A percentile compares a stretch with the other conserved stretches of the same genome.
These are phyloP conservation scores for Microctonus hyperodae DNA, from an alignment of 2,888 invertebrate genomes.

Conservation along the genomic window DNA sequence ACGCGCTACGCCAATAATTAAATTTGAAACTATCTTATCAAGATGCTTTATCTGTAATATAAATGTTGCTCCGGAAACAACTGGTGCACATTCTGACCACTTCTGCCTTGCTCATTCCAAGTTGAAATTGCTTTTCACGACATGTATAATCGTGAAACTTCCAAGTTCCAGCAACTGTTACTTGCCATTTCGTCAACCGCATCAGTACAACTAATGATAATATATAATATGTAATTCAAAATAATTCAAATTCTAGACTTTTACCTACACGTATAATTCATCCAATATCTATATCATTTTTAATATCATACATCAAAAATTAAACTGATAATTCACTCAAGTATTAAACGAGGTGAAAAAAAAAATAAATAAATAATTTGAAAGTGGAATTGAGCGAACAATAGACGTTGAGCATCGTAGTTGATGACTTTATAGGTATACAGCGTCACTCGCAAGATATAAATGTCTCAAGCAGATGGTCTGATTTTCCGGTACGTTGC, in stretches of 20 bases:
- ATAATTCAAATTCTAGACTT: neutral
- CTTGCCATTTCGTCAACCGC: constrained; percentile 14
- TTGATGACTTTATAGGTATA: constrained; percentile 21
- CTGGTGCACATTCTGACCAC: constrained; percentile 12
- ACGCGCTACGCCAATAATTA: constrained; percentile 25
- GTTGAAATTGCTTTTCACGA: constrained; percentile 26
- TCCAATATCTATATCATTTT: too few species aligned
- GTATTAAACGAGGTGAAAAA: neutral
- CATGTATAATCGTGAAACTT: constrained; percentile 30
- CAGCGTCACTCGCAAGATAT: constrained; percentile 41
- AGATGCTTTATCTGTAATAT: constrained; percentile 6
- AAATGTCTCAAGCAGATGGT: constrained; percentile 47
- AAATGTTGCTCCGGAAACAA: constrained; percentile 22
- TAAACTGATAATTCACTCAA: neutral
- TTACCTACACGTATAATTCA: neutral
- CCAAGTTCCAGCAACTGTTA: constrained; percentile 13
- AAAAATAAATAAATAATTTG: neutral
- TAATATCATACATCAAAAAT: neutral
- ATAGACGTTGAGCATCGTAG: constrained; percentile 21
- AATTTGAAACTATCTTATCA: constrained; percentile 32
- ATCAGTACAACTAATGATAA: constrained; percentile 5
- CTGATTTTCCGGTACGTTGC: constrained; percentile 48
- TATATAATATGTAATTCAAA: too few species aligned
- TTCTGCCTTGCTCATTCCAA: constrained; percentile 23
- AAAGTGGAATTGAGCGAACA: neutral